Conservation (phyloP, 2,113 vertebrate genomes). For the Plectropomus leopardus region DNA sequence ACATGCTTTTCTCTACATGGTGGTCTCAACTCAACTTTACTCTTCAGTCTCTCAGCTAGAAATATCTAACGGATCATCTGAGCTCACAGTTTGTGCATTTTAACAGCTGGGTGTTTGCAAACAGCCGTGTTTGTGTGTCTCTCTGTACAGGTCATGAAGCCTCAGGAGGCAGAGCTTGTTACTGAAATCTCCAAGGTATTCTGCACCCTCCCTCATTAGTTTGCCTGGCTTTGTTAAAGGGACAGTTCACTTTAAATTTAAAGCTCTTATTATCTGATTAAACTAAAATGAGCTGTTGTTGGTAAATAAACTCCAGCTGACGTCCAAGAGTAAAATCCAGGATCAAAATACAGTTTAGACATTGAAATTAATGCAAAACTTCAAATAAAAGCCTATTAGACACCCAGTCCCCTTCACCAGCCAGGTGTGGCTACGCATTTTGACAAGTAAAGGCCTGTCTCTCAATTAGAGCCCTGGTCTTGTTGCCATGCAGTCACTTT, state of each 20-base stretch:
- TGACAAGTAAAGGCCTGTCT: too few species aligned
- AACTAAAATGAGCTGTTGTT: background rate
- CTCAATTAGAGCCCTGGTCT: too few species aligned
- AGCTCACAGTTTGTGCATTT: constrained; percentile 14
- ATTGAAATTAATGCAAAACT: too few species aligned
- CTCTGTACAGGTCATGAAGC: constrained; percentile 80
- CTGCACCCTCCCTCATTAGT: constrained; percentile 12
- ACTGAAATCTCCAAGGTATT: constrained; percentile 86
- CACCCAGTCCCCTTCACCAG: too few species aligned
- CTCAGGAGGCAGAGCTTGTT: constrained; percentile 82
- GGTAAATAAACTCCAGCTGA: background rate
- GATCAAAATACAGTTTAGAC: background rate
- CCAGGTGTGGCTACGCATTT: too few species aligned
- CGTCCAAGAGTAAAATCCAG: background rate
- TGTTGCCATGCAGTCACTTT: too few species aligned
- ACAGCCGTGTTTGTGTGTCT: constrained; percentile 64
- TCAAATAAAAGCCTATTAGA: too few species aligned
- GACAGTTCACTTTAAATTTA: background rate
- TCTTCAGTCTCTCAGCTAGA: background rate
- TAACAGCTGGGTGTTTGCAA: constrained; percentile 51
- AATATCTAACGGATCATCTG: background rate
- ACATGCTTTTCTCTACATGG: background rate
- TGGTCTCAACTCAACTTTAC: background rate
- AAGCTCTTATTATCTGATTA: background rate
- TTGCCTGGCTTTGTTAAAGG: constrained; percentile 32